These are phyloP conservation scores for Bombus polaris DNA, from an alignment of 1,140 invertebrate species.

Conservation along the genomic window DNA sequence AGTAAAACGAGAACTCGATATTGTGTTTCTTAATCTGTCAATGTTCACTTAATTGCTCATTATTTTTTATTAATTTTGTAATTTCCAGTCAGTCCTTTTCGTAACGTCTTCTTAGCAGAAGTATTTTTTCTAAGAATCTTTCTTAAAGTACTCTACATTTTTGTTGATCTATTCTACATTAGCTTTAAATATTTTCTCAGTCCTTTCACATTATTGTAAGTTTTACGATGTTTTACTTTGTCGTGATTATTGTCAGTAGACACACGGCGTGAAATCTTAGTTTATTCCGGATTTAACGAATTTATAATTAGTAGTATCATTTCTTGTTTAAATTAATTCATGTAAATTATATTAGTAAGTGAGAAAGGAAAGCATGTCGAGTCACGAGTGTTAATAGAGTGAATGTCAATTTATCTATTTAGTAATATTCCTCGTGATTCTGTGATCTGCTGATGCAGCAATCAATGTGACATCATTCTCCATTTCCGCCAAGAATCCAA, in stretches of 20 bases:
- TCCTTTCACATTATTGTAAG: background rate
- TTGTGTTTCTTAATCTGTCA: background rate
- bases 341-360: slow-evolving; percentile 7
- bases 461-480: background rate
- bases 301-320: background rate
- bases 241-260: background rate
- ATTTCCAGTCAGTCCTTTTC: no score
- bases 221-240: background rate
- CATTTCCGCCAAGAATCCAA: slow-evolving; percentile 27
- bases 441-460: slow-evolving; percentile 4
- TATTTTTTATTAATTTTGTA: no score
- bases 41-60: background rate
- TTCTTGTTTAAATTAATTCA: background rate
- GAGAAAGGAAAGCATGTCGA: slow-evolving; percentile 20
- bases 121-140: no score
- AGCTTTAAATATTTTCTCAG: no score
- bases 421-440: background rate
- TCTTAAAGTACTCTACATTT: background rate
- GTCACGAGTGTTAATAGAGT: background rate
- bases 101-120: no score
- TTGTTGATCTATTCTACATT: no score
- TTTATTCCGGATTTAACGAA: background rate
- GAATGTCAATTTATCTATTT: background rate
- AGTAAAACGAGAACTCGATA: background rate
- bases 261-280: background rate